Evolutionary conservation across 1,140 invertebrate genomes (phyloP), one percentile per base, ranked within the genome.

Genomic region (Panagrolaimus sp.): DNA sequence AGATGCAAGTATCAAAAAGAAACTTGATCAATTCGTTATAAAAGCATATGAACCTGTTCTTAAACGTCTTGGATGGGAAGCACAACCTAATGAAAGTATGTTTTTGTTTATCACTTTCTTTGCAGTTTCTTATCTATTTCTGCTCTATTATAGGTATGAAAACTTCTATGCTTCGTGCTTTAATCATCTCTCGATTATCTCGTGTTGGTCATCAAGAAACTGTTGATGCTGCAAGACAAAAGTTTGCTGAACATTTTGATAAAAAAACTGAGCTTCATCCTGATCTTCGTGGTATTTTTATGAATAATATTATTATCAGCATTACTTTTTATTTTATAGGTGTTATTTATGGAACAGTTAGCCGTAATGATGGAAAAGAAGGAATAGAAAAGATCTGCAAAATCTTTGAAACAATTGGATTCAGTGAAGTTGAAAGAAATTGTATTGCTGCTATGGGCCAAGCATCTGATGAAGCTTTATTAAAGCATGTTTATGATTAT

Each of bases 391-490:
- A 88, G 63, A 89, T 96, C 87, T 82, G 93, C 38, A 87, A 89
- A 11, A 74, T 97, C 62, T 94, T 93, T 83, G 87, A 90, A 71
- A 88, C 90, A 46, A 88, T 90, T 9, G 92, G 93, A 84, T 86
- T 95, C 64, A 90, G 92, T 70, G 93, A 97, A 84, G 92, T 97
- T 81, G 93, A 93, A 83, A 89, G 93, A 78, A 87, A 93, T 76
- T 91, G 96, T 73, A 88, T 90, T 25, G 85, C 90, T 48, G 88
- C 91, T 0, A 86, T 96, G 20, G 92, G 92, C 27, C 88, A 89
- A 45, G 88, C 90, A 20, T 87, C 87, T 53, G 88, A 93, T 80
- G 85, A 87, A 7, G 88, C 89, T 78, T 90, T 92, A 16, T 85
- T 96, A 0, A 87, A 38, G 44, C n/a, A 31, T 5, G 51, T 71